Base-by-base conservation (phyloP, 2,888 invertebrate genomes). In the Pasiphila rectangulata region DNA sequence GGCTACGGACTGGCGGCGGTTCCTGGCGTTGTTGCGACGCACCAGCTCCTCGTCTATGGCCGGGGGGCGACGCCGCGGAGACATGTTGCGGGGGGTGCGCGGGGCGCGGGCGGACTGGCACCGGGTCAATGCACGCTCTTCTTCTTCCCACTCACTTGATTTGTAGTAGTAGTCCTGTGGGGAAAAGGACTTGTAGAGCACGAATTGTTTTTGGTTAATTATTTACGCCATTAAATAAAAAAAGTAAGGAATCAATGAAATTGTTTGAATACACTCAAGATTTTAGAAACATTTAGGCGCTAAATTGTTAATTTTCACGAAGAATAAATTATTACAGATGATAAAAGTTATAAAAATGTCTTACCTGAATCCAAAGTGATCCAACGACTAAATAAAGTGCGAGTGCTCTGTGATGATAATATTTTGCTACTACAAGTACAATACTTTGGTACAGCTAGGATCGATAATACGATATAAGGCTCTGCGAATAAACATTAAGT, bases 131-230 rank as follows among this genome's bases (percentile, higher is more conserved):
- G 83, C 82, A 44, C 83, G 81, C 19, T 75, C 76, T 35, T 72
- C 72, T 16, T 77, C 82, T 3, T 71, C 57, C 84, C 83, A 86
- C 43, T 86, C 82, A 46, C 70, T 68, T 13, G 81, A 72, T 72
- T 68, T 71, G 69, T 83, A 79, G 69, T 80, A 81, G 54, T 76
- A 65, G 23, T 84, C 82, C 83, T 87, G 75, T 9, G 51, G 64
- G 56, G 53, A 61, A 42, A 56, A 34, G 21, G 16, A 30, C 5
- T 35, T 50, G 21, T 29, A 29, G 32, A 17, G n/a, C n/a, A 1
- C 3, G 13, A 2, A 27, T 3, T 13, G 13, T 3, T 27, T 10
- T 12, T 27, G 7, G n/a, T n/a, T n/a, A n/a, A n/a, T n/a, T n/a
- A n/a, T n/a, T n/a, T n/a, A n/a, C n/a, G n/a, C n/a, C n/a, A n/a